Evolutionary conservation across 1,140 invertebrate genomes (phyloP), one percentile per base, ranked within the genome.

Genomic region (Berghia stephanieae): DNA sequence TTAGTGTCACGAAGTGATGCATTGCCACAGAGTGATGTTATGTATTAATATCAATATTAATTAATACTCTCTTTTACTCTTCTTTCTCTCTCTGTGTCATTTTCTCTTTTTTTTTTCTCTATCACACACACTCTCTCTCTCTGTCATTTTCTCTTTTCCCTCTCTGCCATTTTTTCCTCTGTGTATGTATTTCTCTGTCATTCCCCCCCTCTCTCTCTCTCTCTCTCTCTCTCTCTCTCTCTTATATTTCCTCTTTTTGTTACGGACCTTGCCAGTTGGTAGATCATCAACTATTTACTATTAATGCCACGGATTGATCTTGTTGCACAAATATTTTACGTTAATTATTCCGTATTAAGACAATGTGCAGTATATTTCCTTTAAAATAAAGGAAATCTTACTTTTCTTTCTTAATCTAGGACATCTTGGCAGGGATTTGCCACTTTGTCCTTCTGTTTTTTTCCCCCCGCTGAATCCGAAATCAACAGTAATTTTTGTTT

Each of bases 211-310:
- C 40, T 34, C 34, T 68, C 66, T 68, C 34, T 36, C 34, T 68
- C 31, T 34, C 40, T 34, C 38, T 68, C 8, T 68, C 66, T 36
- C 66, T 68, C 34, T 68, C 34, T 36, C 34, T 34, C 40, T 34
- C 31, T 21, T 36, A 21, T 68, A 10, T 36, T 68, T 68, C 27
- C 69, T 46, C n/a, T 71, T 43, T 46, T 27, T 71, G 18, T 71
- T 49, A 44, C 38, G 5, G 16, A 6, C 40, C 24, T 36, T 27
- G 5, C 34, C 42, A 44, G 16, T 46, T 18, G 43, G 40, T 46
- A 18, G 5, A 16, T 34, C n/a, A 6, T 16, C 66, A 27, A 6
- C 38, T n/a, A 27, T 16, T 36, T n/a, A 6, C 66, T 36, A 10
- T 4, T 36, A 8, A 8, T 31, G 18, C 66, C 40, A 3, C 10